phyloP scores from a whole-genome alignment of 2,797 vertebrate genomes.

The Pseudochaenichthys georgianus region DNA sequence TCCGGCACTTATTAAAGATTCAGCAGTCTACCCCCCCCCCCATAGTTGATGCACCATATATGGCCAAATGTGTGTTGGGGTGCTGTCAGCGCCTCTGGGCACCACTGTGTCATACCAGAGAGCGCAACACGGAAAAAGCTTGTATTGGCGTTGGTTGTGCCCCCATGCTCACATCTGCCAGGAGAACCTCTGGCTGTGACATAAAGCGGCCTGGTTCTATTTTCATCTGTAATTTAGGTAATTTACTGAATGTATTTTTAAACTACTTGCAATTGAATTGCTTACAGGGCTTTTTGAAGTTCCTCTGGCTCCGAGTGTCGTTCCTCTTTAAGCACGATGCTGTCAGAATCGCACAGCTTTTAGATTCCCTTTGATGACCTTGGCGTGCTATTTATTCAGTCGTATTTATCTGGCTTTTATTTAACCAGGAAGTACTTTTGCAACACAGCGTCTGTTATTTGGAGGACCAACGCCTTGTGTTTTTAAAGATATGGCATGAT shows the following conservation, averaged over 20 bases:
- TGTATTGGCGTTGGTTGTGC: conserved; percentile 25
- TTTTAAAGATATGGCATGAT: background rate
- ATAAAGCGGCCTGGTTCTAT: conserved; percentile 57
- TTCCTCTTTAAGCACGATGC: conserved; percentile 54
- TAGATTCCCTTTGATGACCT: conserved; percentile 59
- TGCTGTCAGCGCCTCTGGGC: conserved; percentile 22
- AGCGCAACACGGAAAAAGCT: background rate
- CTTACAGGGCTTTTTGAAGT: conserved; percentile 47
- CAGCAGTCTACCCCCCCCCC: conserved; percentile 19
- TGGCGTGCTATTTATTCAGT: conserved; percentile 47
- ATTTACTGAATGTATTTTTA: conserved; percentile 68
- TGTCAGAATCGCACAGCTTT: conserved; percentile 48
- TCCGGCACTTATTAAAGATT: conserved; percentile 70
- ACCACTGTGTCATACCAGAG: conserved; percentile 15
- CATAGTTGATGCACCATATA: conserved; percentile 38
- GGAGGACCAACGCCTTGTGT: conserved; percentile 10
- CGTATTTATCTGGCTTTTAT: conserved; percentile 48
- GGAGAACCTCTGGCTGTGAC: conserved; percentile 59
- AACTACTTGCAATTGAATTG: conserved; percentile 56
- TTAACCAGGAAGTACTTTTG: conserved; percentile 53
- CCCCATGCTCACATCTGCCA: conserved; percentile 47
- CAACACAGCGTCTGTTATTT: conserved; percentile 45
- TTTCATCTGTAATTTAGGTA: conserved; percentile 70
- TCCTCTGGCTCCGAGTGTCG: conserved; percentile 34
- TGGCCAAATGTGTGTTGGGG: conserved; percentile 30